Conservation (phyloP, 2,113 vertebrate species). For the Bubo bubo region DNA sequence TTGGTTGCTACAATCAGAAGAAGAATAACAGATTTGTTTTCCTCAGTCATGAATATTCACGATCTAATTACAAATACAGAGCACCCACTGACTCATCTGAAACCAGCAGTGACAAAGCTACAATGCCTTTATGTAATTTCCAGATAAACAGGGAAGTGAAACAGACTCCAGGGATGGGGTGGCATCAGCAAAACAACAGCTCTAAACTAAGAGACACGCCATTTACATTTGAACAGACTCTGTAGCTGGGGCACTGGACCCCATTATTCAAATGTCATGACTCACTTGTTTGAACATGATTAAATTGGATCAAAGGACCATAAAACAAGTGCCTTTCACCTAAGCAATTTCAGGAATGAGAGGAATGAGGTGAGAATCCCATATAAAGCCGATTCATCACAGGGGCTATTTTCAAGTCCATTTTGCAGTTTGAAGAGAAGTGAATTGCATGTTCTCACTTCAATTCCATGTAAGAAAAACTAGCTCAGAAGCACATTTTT, state of each 20-base stretch:
- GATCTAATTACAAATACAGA: slow-evolving; percentile 19
- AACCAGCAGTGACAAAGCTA: slow-evolving; percentile 8
- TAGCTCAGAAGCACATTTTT: slow-evolving; percentile 45
- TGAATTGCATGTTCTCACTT: slow-evolving; percentile 1
- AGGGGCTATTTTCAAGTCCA: slow-evolving; percentile 11
- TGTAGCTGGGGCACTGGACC: background rate
- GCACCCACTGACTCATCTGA: slow-evolving; percentile 11
- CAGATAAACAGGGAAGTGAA: slow-evolving; percentile 53
- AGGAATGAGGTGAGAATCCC: slow-evolving; percentile 46
- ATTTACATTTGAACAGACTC: slow-evolving; percentile 56
- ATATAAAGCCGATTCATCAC: slow-evolving; percentile 20
- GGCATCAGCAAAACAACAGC: slow-evolving; percentile 1
- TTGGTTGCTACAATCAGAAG: slow-evolving; percentile 49
- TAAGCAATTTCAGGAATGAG: slow-evolving; percentile 51
- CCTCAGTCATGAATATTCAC: slow-evolving; percentile 33
- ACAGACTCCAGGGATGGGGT: slow-evolving; percentile 5
- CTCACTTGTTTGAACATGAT: slow-evolving; percentile 52
- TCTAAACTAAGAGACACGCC: background rate
- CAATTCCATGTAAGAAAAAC: slow-evolving; percentile 11
- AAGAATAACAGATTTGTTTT: slow-evolving; percentile 44
- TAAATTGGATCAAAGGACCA: slow-evolving; percentile 51
- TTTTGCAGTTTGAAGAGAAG: slow-evolving; percentile 35
- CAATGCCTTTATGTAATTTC: slow-evolving; percentile 14
- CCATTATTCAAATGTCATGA: slow-evolving; percentile 50
- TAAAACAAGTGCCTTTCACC: slow-evolving; percentile 61